Evolutionary conservation across 1,140 invertebrate genomes (phyloP).

Genomic region (Conus ventricosus): DNA sequence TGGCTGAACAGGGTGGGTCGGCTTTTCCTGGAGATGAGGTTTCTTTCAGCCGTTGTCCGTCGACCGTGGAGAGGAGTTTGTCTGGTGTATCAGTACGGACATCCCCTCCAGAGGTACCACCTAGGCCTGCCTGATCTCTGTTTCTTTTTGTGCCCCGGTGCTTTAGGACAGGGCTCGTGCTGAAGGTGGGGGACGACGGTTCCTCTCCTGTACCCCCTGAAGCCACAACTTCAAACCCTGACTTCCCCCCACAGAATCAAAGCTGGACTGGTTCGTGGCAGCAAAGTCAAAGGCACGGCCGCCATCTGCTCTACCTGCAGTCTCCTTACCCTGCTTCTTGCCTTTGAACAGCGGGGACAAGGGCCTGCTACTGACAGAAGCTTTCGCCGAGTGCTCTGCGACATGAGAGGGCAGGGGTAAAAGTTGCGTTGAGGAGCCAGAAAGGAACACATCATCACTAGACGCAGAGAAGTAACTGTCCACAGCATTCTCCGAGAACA

Average conservation of each 20-base stretch:
- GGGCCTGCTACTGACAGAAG: too few relatives aligned
- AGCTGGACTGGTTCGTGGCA: background rate
- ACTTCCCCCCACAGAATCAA: background rate
- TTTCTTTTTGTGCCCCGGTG: background rate
- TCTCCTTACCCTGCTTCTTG: background rate
- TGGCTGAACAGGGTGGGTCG: background rate
- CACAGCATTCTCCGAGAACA: conserved; percentile 28
- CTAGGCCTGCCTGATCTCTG: background rate
- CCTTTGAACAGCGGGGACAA: conserved; percentile 18
- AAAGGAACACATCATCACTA: conserved; percentile 58
- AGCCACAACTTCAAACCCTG: conserved; percentile 1
- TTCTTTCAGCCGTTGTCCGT: too few relatives aligned
- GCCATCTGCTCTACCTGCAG: background rate
- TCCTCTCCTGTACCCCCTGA: background rate
- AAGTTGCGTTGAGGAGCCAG: background rate
- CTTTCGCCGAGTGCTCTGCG: background rate
- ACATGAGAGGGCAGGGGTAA: background rate
- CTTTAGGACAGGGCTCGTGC: background rate
- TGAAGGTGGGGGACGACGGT: background rate
- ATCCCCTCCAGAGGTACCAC: background rate
- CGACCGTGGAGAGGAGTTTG: too few relatives aligned
- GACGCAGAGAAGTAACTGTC: conserved; percentile 51
- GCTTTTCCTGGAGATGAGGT: background rate
- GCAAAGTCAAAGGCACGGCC: background rate
- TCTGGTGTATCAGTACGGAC: too few relatives aligned